Percentiles rank a stretch among this genome's conserved stretches.
Conservation (phyloP, 2,888 invertebrate genomes). For the Aspidapion aeneum region DNA sequence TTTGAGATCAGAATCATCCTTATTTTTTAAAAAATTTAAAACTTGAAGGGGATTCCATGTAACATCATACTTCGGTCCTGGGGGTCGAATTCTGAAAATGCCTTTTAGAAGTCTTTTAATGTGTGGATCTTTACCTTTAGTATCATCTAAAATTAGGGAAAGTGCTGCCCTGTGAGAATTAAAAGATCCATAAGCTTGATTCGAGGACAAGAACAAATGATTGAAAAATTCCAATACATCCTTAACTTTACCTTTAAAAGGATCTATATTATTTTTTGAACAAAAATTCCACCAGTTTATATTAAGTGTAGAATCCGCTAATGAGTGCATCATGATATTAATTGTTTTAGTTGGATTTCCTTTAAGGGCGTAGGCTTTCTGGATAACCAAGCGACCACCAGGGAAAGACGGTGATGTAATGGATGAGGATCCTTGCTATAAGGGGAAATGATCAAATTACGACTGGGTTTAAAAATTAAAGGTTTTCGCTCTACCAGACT, state of each 20-base stretch:
- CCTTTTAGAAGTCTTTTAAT: slow-evolving; percentile 15
- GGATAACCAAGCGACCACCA: slow-evolving; percentile 32
- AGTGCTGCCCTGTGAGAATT: slow-evolving; percentile 8
- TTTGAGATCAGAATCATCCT: slow-evolving; percentile 9
- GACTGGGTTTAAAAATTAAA: too few species aligned
- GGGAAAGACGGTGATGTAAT: slow-evolving; percentile 25
- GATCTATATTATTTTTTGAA: too few species aligned
- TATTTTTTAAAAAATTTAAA: too few species aligned
- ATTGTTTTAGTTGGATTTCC: slow-evolving; percentile 18
- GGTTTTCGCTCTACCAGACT: too few species aligned
- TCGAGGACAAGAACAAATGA: background rate
- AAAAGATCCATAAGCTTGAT: slow-evolving; percentile 3
- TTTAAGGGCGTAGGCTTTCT: slow-evolving; percentile 24
- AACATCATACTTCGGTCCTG: slow-evolving; percentile 12
- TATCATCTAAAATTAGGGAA: background rate
- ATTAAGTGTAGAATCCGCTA: slow-evolving; percentile 25
- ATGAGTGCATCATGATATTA: slow-evolving; percentile 23
- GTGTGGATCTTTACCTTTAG: background rate
- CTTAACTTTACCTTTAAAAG: too few species aligned
- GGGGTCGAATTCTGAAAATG: slow-evolving; percentile 12
- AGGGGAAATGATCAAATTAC: slow-evolving; percentile 27
- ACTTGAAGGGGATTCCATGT: slow-evolving; percentile 23
- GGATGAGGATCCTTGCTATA: slow-evolving; percentile 28
- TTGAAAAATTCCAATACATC: slow-evolving; percentile 1
- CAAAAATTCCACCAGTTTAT: slow-evolving; percentile 29